Evolutionary conservation across 1,140 invertebrate genomes (phyloP), one percentile per base, ranked within the genome.

Genomic region (Drosophila equinoxialis): DNA sequence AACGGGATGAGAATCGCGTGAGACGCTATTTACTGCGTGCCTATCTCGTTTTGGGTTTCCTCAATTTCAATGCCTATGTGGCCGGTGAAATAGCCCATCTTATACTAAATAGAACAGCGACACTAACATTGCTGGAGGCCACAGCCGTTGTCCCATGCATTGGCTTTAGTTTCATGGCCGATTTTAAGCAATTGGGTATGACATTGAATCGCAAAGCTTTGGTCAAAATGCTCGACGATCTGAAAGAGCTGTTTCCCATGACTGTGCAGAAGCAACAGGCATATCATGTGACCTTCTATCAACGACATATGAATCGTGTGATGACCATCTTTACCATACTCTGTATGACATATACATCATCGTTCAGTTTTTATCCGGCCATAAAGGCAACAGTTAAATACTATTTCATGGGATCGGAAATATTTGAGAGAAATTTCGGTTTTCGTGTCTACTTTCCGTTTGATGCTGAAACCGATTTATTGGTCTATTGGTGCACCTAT

Each of bases 101-200:
- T 1, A 84, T 90, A 13, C 65, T 85, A n/a, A 80, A 89, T 41
- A 89, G 89, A 7, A 69, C 74, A 8, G 86, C 81, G 54, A 90
- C 85, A 6, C 79, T 81, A 0, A 89, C 85, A 0, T n/a, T 90
- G 6, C 39, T 90, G 69, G 85, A 85, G 65, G 85, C 85, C 2
- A 90, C 85, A 0, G 85, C 86, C 0, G 85, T 90, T 23, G 85
- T 81, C 0, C 86, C 85, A 0, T 90, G 86, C 54, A 90, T 90
- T 26, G 85, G 85, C 39, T 90, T 90, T 58, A 81, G 81, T 26
- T 89, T 90, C 35, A 89, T 90, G 85, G 72, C 85, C n/a, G 85
- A 90, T 30, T 90, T 86, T 26, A 90, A 90, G 75, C 81, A 90
- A 39, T 79, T 90, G 2, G 81, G 85, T 0, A 1, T 90, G 59